These are phyloP conservation scores for Pachycephala philippinensis DNA, from an alignment of 2,113 vertebrate species.

Conservation along the genomic window DNA sequence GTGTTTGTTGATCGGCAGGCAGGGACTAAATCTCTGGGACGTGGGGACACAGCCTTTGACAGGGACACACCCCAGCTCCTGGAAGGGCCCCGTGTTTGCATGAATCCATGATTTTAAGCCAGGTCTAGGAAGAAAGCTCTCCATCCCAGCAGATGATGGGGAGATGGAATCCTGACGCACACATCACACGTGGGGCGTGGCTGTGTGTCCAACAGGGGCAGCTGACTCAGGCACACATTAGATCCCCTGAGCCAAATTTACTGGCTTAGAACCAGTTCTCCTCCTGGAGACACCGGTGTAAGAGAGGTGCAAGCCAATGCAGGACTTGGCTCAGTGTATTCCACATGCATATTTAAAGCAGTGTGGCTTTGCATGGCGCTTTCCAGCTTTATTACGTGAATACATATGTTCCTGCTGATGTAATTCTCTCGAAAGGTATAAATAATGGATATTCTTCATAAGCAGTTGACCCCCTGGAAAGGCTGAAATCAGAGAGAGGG, in stretches of 20 bases:
- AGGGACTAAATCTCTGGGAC: neutral
- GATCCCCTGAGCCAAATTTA: neutral
- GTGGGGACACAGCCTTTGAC: neutral
- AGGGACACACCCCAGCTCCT: neutral
- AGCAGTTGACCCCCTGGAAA: slow-evolving; percentile 38
- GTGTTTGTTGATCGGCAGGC: neutral
- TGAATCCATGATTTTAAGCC: neutral
- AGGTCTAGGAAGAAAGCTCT: neutral
- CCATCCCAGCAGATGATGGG: neutral
- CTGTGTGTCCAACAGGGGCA: neutral
- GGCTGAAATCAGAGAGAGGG: slow-evolving; percentile 21
- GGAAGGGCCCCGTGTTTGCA: neutral
- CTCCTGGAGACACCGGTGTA: neutral
- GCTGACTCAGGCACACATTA: too few relatives aligned
- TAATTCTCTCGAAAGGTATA: slow-evolving; percentile 50
- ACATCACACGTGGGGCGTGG: accelerated
- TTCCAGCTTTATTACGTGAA: slow-evolving; percentile 31
- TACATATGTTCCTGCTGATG: slow-evolving; percentile 29
- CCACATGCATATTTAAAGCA: slow-evolving; percentile 35
- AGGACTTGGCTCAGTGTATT: neutral
- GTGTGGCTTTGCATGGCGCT: neutral
- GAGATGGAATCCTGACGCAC: neutral
- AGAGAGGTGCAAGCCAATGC: neutral
- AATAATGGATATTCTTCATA: slow-evolving; percentile 59
- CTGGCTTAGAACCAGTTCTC: neutral